These are phyloP conservation scores for Phrynocephalus forsythii DNA, from an alignment of 2,797 vertebrate genomes.

Conservation along the genomic window DNA sequence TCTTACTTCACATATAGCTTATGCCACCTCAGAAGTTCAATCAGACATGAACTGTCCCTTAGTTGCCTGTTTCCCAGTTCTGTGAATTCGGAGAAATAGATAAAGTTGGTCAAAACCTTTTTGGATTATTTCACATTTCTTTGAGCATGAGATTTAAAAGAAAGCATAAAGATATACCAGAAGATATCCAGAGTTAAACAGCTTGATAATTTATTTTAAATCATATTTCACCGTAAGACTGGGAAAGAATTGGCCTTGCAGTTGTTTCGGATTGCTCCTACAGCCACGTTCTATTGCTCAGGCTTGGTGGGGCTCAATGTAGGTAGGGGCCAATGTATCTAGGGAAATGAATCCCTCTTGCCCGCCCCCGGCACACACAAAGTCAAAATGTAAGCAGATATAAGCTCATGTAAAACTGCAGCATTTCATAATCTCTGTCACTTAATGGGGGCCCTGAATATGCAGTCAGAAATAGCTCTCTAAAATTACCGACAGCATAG, in stretches of 20 bases:
- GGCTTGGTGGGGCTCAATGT: not conserved
- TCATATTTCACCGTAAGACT: not conserved
- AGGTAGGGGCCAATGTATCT: not conserved
- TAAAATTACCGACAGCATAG: conserved; percentile 15
- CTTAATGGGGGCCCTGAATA: not conserved
- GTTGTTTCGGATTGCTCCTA: not conserved
- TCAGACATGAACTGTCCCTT: not conserved
- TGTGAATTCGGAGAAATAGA: not conserved
- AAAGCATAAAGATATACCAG: not conserved
- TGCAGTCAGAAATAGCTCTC: not conserved
- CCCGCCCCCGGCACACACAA: too few species aligned
- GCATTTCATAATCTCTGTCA: conserved; percentile 23
- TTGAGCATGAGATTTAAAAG: not conserved
- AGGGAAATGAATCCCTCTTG: not conserved
- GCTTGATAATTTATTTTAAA: not conserved
- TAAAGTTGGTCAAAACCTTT: not conserved
- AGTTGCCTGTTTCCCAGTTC: not conserved
- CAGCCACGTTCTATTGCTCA: not conserved
- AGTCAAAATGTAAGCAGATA: conserved; percentile 6
- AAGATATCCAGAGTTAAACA: not conserved
- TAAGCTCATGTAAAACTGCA: conserved; percentile 1
- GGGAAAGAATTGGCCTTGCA: not conserved
- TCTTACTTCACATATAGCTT: not conserved
- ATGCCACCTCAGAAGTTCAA: not conserved
- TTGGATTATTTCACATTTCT: not conserved